Conservation (phyloP, 2,888 invertebrate species). For the Oligia latruncula region DNA sequence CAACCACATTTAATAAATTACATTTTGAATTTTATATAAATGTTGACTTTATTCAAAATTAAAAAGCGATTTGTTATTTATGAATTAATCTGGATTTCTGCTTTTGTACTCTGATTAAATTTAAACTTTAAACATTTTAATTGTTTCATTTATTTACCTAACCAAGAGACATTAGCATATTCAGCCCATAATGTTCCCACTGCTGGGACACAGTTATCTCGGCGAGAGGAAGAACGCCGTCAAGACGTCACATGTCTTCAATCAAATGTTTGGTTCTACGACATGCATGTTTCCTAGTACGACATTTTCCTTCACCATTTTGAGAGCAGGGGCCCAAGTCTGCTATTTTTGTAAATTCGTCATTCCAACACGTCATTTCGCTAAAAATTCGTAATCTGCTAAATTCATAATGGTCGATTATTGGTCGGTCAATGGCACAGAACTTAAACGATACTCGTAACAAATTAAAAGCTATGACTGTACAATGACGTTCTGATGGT, state of each 20-base stretch:
- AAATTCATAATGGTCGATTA: no score
- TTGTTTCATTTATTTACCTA: not conserved
- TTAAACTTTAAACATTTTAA: not conserved
- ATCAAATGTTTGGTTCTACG: not conserved
- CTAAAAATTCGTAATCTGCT: no score
- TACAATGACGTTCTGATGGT: no score
- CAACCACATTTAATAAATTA: constrained; percentile 30
- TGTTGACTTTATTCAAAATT: constrained; percentile 19
- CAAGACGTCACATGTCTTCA: no score
- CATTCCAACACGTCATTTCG: no score
- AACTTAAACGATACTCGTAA: no score
- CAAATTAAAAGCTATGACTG: no score
- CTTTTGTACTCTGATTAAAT: not conserved
- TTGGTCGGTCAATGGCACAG: no score
- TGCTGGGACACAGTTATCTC: no score
- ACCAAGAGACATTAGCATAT: not conserved
- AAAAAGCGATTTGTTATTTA: constrained; percentile 37
- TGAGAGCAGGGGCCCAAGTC: not conserved
- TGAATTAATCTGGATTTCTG: constrained; percentile 14
- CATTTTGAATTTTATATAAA: constrained; percentile 36
- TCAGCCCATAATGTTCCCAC: no score
- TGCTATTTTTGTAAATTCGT: no score
- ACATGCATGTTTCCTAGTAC: not conserved
- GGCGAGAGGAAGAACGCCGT: no score
- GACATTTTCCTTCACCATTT: not conserved